phyloP scores from a whole-genome alignment of 2,113 vertebrate genomes.

The Myrmophylax atrothorax region DNA sequence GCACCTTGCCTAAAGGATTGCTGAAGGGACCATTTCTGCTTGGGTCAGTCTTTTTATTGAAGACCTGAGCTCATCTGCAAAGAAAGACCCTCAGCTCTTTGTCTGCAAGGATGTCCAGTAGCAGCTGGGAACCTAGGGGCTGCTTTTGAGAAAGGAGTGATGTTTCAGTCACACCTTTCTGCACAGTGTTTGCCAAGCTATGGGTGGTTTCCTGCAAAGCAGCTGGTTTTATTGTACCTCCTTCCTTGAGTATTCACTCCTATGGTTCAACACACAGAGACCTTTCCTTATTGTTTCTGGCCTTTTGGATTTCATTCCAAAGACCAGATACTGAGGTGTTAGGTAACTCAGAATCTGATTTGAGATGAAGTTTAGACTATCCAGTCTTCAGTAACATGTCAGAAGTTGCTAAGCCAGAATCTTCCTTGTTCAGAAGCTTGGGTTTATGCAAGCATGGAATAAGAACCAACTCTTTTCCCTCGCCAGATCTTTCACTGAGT shows the following conservation, averaged over 20 bases:
- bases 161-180: not conserved
- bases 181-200: not conserved
- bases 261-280: rapidly evolving
- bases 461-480: not conserved
- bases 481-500: not conserved
- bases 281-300: not conserved
- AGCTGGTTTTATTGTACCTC: not conserved
- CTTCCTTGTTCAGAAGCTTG: not conserved
- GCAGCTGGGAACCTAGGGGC: not conserved
- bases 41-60: not conserved
- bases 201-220: not conserved
- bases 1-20: rapidly evolving
- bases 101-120: rapidly evolving
- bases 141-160: not conserved
- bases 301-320: not conserved
- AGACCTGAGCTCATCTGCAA: not conserved
- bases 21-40: not conserved
- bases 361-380: not conserved
- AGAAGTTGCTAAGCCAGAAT: not conserved
- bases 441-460: not conserved
- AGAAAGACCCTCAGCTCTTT: rapidly evolving
- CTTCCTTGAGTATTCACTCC: not conserved
- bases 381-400: not conserved
- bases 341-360: not conserved
- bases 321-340: rapidly evolving